Percentiles rank a stretch among this genome's conserved stretches.
Conservation (phyloP, 2,113 vertebrate genomes). For the Scytalopus superciliaris region DNA sequence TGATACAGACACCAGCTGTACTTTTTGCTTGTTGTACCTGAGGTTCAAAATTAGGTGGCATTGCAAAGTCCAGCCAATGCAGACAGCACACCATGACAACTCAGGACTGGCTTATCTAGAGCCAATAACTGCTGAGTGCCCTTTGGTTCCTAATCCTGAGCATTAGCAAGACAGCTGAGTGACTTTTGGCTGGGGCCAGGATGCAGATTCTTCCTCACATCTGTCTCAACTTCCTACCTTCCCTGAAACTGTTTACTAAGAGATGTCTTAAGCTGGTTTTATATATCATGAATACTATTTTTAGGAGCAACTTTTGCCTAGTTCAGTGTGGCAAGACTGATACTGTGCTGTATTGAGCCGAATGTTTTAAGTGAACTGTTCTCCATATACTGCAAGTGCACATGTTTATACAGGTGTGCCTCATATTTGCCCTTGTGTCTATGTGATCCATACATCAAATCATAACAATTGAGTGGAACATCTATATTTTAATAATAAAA, state of each 20-base stretch:
- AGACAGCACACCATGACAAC: background rate
- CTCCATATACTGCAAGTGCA: background rate
- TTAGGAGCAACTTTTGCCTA: background rate
- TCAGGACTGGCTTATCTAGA: background rate
- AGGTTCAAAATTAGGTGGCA: background rate
- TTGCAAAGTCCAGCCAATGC: background rate
- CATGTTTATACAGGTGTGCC: rapidly evolving
- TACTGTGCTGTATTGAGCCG: background rate
- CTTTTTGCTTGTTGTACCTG: background rate
- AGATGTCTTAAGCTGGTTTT: background rate
- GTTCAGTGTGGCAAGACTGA: background rate
- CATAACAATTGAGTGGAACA: background rate
- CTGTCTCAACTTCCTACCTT: background rate
- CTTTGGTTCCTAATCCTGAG: background rate
- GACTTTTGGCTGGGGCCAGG: background rate
- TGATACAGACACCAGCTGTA: background rate
- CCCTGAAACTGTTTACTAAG: background rate
- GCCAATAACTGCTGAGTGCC: background rate
- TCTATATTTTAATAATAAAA: background rate
- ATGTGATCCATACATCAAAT: background rate
- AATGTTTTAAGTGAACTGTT: background rate
- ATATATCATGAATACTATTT: background rate
- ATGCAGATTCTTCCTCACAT: background rate
- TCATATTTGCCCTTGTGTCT: background rate
- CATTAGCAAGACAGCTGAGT: background rate